These are phyloP conservation scores for Atrichornis clamosus DNA, from an alignment of 2,113 vertebrate species.

Conservation along the genomic window DNA sequence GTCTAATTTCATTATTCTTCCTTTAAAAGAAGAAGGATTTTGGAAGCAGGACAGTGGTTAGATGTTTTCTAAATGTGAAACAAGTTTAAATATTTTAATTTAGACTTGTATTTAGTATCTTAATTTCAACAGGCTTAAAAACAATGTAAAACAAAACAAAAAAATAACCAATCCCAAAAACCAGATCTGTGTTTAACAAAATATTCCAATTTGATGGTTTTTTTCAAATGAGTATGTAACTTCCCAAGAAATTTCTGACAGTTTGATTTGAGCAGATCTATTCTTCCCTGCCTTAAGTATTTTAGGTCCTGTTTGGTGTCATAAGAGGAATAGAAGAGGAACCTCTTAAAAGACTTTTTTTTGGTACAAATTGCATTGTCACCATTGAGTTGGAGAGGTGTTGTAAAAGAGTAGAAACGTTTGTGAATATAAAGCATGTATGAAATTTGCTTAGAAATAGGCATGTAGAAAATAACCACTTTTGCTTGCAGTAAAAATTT, in stretches of 20 bases:
- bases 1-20: background rate
- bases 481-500: background rate
- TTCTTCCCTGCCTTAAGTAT: background rate
- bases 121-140: background rate
- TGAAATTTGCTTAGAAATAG: background rate
- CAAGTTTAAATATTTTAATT: background rate
- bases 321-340: background rate
- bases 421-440: background rate
- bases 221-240: background rate
- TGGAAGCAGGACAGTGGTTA: background rate
- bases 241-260: background rate
- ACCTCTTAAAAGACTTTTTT: background rate
- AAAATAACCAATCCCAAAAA: background rate
- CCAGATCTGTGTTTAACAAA: background rate
- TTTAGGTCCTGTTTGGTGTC: background rate
- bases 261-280: background rate
- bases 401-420: background rate
- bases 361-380: accelerated
- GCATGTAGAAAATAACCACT: background rate
- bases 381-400: background rate
- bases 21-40: background rate
- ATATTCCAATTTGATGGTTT: background rate
- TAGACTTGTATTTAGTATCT: background rate
- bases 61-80: background rate
- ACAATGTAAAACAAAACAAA: background rate